Base-by-base conservation (phyloP, 2,113 vertebrate genomes). In the Bujurquina vittata region DNA sequence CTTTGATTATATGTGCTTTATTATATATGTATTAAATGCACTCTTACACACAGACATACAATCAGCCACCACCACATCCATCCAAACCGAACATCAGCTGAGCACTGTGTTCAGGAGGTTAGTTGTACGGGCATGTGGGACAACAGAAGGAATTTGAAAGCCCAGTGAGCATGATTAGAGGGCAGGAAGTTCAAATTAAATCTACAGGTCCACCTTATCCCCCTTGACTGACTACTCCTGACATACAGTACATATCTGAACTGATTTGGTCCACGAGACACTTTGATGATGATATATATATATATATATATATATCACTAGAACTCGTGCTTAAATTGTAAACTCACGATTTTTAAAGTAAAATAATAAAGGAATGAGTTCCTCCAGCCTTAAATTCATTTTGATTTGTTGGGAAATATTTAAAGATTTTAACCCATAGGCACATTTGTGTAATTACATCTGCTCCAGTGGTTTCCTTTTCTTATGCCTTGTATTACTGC, bases 141-240 rank as follows among this genome's bases (percentile, higher is more conserved):
- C 52, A 31, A 73, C 67, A 82, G 56, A 81, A 56, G 62, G 61
- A 83, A 84, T 89, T 75, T 80, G 31, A 88, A 79, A 29, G 23
- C 43, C 56, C 61, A 74, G 77, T 85, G 72, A 85, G 52, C 79
- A 2, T 9, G 31, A 55, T 78, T 58, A 75, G 69, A 83, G 18
- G 1, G 22, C 43, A 77, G 77, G 61, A 84, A 85, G 80, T 80
- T 60, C 43, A 52, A 46, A 29, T 78, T 65, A 75, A 73, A 78
- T 80, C 40, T 63, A 31, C 58, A 77, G 26, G 56, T 75, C 67
- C 3, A 78, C 74, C 55, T 59, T 55, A 79, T 84, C 60, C 56
- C 65, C 31, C 59, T 31, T 75, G 56, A 62, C 37, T 37, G 69
- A 46, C n/a, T 65, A 29, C 59, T 63, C 23, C 2, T 78, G 57